Evolutionary conservation across 2,888 invertebrate species (phyloP), one percentile per base, ranked within the genome.

Genomic region (Lasioglossum pauxillum): DNA sequence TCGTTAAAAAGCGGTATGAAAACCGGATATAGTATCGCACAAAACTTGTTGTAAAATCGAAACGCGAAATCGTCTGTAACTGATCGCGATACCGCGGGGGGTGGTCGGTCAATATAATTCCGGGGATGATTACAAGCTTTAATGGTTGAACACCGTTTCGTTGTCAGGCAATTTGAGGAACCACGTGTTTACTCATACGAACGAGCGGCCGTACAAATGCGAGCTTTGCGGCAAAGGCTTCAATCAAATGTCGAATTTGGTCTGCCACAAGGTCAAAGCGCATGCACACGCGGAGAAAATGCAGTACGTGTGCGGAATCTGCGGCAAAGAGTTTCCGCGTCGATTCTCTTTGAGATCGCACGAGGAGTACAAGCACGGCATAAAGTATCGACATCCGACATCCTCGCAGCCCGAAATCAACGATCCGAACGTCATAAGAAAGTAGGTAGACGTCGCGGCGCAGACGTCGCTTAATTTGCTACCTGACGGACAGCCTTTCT

Each of bases 161-260:
- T 87, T 89, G 77, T 7, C 91, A 97, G 97, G 97, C 19, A 98
- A 98, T 93, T 95, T 98, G 73, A 96, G 97, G 1, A 98, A 98
- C 93, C 98, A 98, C 92, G 96, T 97, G 75, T 98, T 97, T 93
- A 97, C 97, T 0, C 98, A 98, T 92, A 97, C 97, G 14, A 97
- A 98, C 92, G 97, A 97, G 93, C 96, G 98, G 12, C 98, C 98
- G 0, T 98, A 98, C 93, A 97, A 97, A 91, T 98, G 98, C 94
- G 97, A 97, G 91, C 95, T 97, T 73, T 98, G 98, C 94, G 95
- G 96, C 83, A 97, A 97, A 92, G 98, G 98, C 1, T 98, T 97
- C 95, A 98, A 98, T 94, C 98, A 98, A 93, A 97, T 97, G 96
- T 97, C 97, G 16, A 98, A 98, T 95, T 96, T 98, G 81, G 97